These are phyloP conservation scores for Phyto melanocephala DNA, from an alignment of 2,888 invertebrate species.

Conservation along the genomic window DNA sequence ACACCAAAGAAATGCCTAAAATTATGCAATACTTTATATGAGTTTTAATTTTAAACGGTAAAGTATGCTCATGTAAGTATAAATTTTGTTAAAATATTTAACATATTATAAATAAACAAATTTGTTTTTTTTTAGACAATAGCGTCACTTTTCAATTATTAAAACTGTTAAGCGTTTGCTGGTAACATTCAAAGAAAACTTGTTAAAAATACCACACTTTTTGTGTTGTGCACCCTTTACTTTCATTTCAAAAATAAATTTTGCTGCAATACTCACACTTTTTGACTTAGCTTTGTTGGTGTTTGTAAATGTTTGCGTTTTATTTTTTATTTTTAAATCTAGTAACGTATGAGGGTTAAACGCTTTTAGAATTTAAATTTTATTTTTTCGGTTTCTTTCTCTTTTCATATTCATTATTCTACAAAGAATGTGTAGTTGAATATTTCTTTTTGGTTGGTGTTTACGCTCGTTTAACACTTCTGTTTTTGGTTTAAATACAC, in stretches of 20 bases:
- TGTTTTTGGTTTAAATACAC: constrained; percentile 17
- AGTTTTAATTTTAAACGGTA: no score
- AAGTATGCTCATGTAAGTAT: no score
- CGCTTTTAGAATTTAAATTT: constrained; percentile 56
- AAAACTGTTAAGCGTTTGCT: no score
- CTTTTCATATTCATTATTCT: constrained; percentile 10
- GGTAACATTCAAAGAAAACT: no score
- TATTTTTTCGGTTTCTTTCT: constrained; percentile 8
- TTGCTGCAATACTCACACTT: background rate
- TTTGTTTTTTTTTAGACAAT: no score
- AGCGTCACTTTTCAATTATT: no score
- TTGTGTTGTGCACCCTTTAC: background rate
- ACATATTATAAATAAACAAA: no score
- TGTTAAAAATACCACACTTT: no score
- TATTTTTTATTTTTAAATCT: background rate
- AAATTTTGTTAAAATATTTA: no score
- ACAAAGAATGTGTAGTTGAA: constrained; percentile 14
- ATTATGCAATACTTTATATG: no score
- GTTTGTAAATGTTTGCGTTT: background rate
- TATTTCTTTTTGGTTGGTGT: constrained; percentile 34
- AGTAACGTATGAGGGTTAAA: constrained; percentile 50
- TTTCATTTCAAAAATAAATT: background rate
- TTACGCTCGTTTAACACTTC: constrained; percentile 65
- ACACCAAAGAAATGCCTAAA: no score
- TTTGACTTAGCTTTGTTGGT: background rate